Evolutionary conservation across 2,797 vertebrate genomes (phyloP).

Genomic region (Calcarius lapponicus): DNA sequence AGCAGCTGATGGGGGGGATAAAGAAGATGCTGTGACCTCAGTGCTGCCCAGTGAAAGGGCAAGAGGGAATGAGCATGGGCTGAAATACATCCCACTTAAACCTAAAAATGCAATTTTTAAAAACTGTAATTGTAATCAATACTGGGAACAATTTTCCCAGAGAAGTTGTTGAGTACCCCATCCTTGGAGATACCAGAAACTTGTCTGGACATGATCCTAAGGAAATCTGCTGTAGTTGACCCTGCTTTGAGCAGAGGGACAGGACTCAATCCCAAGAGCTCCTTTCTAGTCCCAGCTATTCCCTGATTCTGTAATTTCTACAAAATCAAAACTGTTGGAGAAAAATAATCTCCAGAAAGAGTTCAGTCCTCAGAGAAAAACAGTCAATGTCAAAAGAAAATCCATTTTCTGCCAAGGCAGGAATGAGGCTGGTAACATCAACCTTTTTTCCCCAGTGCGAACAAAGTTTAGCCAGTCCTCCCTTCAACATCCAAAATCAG

Average conservation of each 20-base stretch:
- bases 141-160: neutral
- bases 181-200: neutral
- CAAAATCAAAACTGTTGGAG: neutral
- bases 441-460: neutral
- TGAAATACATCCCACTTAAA: neutral
- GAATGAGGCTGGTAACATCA: neutral
- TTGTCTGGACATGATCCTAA: neutral
- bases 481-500: neutral
- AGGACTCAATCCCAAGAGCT: neutral
- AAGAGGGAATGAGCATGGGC: neutral
- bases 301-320: neutral
- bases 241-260: neutral
- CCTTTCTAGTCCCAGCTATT: neutral
- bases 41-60: neutral
- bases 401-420: neutral
- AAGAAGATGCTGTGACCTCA: neutral
- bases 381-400: neutral
- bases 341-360: neutral
- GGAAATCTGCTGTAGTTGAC: neutral
- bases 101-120: fast-evolving
- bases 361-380: neutral
- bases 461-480: neutral
- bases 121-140: neutral
- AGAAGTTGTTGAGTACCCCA: neutral
- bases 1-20: fast-evolving